Evolutionary conservation across 2,888 invertebrate genomes (phyloP), one percentile per base, ranked within the genome.

Genomic region (Ceramica pisi): DNA sequence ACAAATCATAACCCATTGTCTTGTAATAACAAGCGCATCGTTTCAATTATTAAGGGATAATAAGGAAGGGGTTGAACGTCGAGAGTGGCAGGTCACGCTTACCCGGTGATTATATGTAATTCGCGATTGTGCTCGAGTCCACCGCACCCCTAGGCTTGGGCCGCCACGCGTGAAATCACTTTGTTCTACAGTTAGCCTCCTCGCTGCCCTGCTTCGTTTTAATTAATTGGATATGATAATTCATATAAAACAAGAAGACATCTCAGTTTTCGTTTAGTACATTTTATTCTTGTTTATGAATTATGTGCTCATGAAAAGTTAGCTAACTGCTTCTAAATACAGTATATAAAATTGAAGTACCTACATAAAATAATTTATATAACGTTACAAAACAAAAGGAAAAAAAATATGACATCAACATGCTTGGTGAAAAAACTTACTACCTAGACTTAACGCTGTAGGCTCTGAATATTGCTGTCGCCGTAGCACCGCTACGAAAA

Each of bases 151-250:
- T 90, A 85, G 90, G 31, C 71, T 26, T 78, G 87, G 81, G 85
- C 90, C 88, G 85, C 92, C 92, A 92, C 89, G 94, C 96, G 95
- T 96, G 95, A 96, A 96, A 96, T 96, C 96, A 95, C 93, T 94
- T 94, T 93, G 94, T 94, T 93, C 93, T 92, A 90, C 89, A 86
- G 93, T 91, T 94, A 90, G 92, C 90, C 92, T 91, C 87, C 89
- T 93, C 88, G 88, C 91, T 88, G 92, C 90, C 90, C 73, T 79
- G 66, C 70, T 78, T 68, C 56, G 10, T 70, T 67, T 77, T 82
- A 70, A 82, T 71, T 80, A 66, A 83, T 76, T 70, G 53, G 55
- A 68, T 71, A 77, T 77, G 67, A 72, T 77, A 67, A 67, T 67
- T 71, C 44, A 64, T 67, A 55, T 64, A 57, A 61, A 50, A 80